phyloP scores from a whole-genome alignment of 2,888 invertebrate species.

The Tinea semifulvella region DNA sequence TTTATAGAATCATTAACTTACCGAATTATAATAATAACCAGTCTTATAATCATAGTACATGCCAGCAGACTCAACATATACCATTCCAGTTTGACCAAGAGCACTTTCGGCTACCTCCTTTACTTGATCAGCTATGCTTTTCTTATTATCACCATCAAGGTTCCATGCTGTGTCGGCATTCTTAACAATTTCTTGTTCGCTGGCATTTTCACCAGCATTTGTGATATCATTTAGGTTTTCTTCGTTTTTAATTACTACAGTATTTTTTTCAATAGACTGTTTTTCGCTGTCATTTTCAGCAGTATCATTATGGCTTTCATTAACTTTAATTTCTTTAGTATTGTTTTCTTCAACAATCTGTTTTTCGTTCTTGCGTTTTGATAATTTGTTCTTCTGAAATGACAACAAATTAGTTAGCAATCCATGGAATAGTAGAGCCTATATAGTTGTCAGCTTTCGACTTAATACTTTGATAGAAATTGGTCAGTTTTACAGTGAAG shows the following conservation, averaged over 20 bases:
- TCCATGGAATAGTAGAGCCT: too few relatives aligned
- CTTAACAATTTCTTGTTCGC: constrained; percentile 15
- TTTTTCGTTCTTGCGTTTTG: too few relatives aligned
- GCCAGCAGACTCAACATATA: constrained; percentile 86
- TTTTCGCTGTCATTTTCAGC: neutral
- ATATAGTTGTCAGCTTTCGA: too few relatives aligned
- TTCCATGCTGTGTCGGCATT: constrained; percentile 34
- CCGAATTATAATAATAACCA: constrained; percentile 91
- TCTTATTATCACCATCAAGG: constrained; percentile 30
- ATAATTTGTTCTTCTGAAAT: too few relatives aligned
- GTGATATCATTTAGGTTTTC: constrained; percentile 9
- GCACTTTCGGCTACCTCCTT: constrained; percentile 80
- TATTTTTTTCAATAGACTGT: constrained; percentile 1
- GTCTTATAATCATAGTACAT: constrained; percentile 89
- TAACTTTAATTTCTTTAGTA: too few relatives aligned
- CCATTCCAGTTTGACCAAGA: constrained; percentile 78
- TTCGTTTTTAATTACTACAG: constrained; percentile 1
- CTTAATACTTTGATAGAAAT: too few relatives aligned
- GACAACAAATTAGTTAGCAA: too few relatives aligned
- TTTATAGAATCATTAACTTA: too few relatives aligned
- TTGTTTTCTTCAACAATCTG: too few relatives aligned
- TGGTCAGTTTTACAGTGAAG: too few relatives aligned
- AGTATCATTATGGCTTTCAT: too few relatives aligned
- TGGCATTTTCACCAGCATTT: constrained; percentile 5
- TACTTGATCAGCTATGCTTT: constrained; percentile 77